phyloP scores from a whole-genome alignment of 2,797 vertebrate genomes.

The Buphagus erythrorhynchus region DNA sequence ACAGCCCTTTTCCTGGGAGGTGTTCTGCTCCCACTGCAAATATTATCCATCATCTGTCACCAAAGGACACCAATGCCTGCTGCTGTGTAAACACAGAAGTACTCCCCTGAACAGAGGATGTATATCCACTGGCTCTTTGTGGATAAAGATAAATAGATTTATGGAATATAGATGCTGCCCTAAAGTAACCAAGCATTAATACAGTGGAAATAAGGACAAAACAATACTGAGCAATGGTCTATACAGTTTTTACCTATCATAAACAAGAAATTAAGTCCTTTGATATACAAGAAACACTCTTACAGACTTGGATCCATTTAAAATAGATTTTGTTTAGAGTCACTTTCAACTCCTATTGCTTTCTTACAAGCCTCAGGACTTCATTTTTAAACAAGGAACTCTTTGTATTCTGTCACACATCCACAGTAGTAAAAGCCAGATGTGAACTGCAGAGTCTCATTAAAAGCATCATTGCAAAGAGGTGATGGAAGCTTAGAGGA shows the following conservation, averaged over 20 bases:
- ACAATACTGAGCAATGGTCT: conserved; percentile 23
- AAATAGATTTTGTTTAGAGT: conserved; percentile 74
- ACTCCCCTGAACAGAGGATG: background rate
- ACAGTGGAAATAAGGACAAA: conserved; percentile 34
- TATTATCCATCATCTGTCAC: background rate
- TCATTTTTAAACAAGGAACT: conserved; percentile 70
- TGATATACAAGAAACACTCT: conserved; percentile 43
- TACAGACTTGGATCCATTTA: conserved; percentile 54
- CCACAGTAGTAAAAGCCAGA: conserved; percentile 69
- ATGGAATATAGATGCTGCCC: background rate
- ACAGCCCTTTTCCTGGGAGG: background rate
- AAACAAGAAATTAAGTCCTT: conserved; percentile 58
- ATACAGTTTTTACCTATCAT: background rate
- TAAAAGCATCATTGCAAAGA: conserved; percentile 61
- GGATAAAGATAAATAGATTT: background rate
- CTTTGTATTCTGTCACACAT: conserved; percentile 68
- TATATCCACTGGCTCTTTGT: background rate
- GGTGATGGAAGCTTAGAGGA: conserved; percentile 67
- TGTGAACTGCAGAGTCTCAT: conserved; percentile 65
- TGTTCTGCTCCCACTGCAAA: background rate
- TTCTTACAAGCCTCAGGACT: conserved; percentile 61
- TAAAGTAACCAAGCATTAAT: background rate
- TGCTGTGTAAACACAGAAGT: background rate
- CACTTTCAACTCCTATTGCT: conserved; percentile 50
- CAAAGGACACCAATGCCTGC: background rate